These are phyloP conservation scores for Pandemis heparana DNA, from an alignment of 2,888 invertebrate species.

Conservation along the genomic window DNA sequence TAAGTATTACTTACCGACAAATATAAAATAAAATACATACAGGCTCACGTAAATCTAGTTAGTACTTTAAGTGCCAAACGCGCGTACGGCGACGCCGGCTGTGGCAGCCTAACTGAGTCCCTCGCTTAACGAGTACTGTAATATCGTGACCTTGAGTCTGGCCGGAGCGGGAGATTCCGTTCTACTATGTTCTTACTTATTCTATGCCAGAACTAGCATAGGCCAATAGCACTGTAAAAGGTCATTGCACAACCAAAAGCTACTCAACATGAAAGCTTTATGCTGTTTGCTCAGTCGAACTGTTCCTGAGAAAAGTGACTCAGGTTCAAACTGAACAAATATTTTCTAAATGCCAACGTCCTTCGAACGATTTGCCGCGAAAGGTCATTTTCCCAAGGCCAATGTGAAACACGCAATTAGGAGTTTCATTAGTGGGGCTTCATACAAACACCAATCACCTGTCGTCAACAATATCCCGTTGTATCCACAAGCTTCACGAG, in stretches of 20 bases:
- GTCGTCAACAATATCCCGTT: slow-evolving; percentile 30
- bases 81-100: too few species aligned
- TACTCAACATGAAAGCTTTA: slow-evolving; percentile 12
- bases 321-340: slow-evolving; percentile 18
- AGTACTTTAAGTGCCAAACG: too few species aligned
- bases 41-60: too few species aligned
- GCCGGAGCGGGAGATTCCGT: too few species aligned
- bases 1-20: too few species aligned
- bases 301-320: slow-evolving; percentile 22
- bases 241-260: background rate
- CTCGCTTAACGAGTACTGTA: too few species aligned
- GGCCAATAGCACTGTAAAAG: background rate
- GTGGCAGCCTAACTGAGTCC: too few species aligned
- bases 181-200: too few species aligned
- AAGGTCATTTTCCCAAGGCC: slow-evolving; percentile 69
- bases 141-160: too few species aligned
- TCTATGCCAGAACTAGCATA: background rate
- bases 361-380: slow-evolving; percentile 56
- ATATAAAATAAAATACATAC: too few species aligned
- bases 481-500: slow-evolving; percentile 31
- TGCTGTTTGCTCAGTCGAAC: slow-evolving; percentile 14
- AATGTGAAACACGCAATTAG: slow-evolving; percentile 66
- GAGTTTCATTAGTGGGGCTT: slow-evolving; percentile 67
- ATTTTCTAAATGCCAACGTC: slow-evolving; percentile 61
- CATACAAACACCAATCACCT: slow-evolving; percentile 51